Base-by-base conservation (phyloP, 2,113 vertebrate genomes). In the Tursiops truncatus region DNA sequence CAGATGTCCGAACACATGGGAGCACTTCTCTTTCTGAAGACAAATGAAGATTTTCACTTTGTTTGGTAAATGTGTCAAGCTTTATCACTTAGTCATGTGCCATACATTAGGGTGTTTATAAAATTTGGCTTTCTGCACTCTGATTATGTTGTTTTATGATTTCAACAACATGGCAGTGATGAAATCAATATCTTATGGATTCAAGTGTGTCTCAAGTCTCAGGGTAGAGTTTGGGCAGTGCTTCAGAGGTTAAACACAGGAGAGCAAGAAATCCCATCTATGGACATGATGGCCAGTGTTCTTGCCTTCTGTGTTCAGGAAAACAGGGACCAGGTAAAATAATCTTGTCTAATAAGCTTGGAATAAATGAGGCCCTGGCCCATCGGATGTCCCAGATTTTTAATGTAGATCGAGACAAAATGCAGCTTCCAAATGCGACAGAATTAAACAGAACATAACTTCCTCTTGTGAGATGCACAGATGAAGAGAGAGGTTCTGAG, bases 41-140 rank as follows among this genome's bases (percentile, higher is more conserved):
- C 98, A 98, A 98, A 99, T 98, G 98, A 98, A 98, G 97, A 98
- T 98, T 99, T 98, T 98, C 98, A 96, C 98, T 98, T 98, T 99
- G 97, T 99, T 98, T 99, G 98, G 98, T 99, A 98, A 99, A 98
- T 81, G 97, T 98, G 98, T 99, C 98, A 99, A 99, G 98, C 98
- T 98, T 98, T 98, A 98, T 98, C 98, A 98, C 98, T 98, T 98
- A 98, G 98, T 98, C 98, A 97, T 99, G 98, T 98, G 98, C 98
- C 98, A 98, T 98, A 95, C 98, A 97, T 98, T 98, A 98, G 97
- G 96, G 95, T 98, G 98, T 99, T 99, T 99, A 99, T 98, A 99
- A 98, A 99, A 99, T 98, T 97, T 89, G 83, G 97, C 98, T 98
- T 98, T 98, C 98, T 36, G 94, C 98, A 96, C 98, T 98, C 96